Evolutionary conservation across 2,797 vertebrate species (phyloP), one percentile per base, ranked within the genome.

Genomic region (Hemibagrus guttatus): DNA sequence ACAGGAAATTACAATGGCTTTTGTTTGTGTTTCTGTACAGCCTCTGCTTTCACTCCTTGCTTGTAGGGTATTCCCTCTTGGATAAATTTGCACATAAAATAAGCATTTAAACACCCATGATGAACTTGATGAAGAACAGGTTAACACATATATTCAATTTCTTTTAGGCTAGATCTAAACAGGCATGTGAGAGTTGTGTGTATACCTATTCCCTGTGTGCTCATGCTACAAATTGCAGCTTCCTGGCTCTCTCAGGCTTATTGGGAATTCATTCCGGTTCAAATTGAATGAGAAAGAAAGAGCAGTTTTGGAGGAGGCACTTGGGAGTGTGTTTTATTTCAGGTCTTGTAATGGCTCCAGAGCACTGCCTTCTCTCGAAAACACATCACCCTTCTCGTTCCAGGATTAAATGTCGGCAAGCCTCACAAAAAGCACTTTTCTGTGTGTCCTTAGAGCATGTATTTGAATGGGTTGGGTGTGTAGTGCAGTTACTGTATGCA

Each of bases 271-370:
- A 84, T 88, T 85, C 81, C 35, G 26, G 46, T 81, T 87, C 35
- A 81, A 84, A 84, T 66, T 69, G 56, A 49, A 85, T 84, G 49
- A 84, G 85, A 90, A 71, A 54, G 63, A 85, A 87, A 84, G 49
- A 87, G 64, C 63, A 71, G 81, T 87, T 88, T 84, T 84, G 61
- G 82, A 87, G 82, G 75, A 89, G 86, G 78, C 88, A 84, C 86
- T 79, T 84, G 87, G 89, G 87, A 87, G 81, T 69, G 75, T 79
- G 16, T 71, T 80, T 84, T 87, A 80, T 87, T 84, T 79, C 75
- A 79, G 61, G 68, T 76, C 74, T 74, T 28, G 46, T 87, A 81
- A 74, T 87, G 76, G 68, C 75, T 56, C 54, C 66, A 81, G 78
- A 86, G 75, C 49, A 59, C 80, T 54, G 17, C n/a, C n/a, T 66